phyloP scores from a whole-genome alignment of 2,113 vertebrate genomes.

The Myodes glareolus region DNA sequence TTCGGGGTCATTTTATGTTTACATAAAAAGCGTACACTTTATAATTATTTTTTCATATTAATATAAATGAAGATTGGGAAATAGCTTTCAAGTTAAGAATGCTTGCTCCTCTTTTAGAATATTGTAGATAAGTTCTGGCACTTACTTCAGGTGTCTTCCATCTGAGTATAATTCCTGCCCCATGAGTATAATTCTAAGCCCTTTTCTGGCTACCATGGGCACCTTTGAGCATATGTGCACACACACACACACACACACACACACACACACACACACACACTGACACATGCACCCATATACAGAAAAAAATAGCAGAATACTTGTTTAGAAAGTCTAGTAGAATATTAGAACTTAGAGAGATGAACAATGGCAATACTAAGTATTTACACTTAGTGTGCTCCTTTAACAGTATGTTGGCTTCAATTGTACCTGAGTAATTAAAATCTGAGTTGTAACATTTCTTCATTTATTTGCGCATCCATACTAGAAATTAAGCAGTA shows the following conservation, averaged over 20 bases:
- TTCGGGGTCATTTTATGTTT: neutral
- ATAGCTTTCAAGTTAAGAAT: too few relatives aligned
- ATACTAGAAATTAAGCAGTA: neutral
- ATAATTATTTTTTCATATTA: neutral
- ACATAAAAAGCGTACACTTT: neutral
- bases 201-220: neutral
- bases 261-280: neutral
- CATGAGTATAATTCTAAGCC: neutral
- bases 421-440: neutral
- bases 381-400: neutral
- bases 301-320: neutral
- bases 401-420: neutral
- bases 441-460: constrained; percentile 35
- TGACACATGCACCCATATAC: neutral
- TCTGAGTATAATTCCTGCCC: neutral
- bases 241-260: neutral
- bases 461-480: neutral
- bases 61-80: neutral
- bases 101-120: neutral
- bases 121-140: neutral
- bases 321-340: neutral
- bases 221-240: neutral
- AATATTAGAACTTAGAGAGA: neutral
- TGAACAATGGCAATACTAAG: neutral
- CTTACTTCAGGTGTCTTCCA: neutral